Evolutionary conservation across 2,888 invertebrate genomes (phyloP).

Genomic region (Plagiodera versicolora): DNA sequence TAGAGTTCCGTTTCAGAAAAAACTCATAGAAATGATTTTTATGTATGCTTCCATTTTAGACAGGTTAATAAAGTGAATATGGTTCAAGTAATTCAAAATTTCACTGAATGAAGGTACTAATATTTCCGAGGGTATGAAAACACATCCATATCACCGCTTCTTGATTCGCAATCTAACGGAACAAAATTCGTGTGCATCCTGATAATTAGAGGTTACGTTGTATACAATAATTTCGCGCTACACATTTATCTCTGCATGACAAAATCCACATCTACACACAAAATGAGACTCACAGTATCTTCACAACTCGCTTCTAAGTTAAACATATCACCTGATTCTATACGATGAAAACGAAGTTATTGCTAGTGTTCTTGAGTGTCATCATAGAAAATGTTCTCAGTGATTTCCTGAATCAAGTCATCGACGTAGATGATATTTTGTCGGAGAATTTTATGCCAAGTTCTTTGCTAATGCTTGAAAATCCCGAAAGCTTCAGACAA

Average conservation of each 20-base stretch:
- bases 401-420: conserved; percentile 29
- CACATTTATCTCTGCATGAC: conserved; percentile 27
- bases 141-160: too few species aligned
- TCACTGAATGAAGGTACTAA: too few species aligned
- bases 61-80: too few species aligned
- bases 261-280: conserved; percentile 21
- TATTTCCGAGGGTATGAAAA: too few species aligned
- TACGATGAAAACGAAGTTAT: neutral
- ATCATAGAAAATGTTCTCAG: neutral
- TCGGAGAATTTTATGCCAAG: conserved; percentile 72
- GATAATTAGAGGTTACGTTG: conserved; percentile 30
- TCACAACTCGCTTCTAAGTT: neutral
- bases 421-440: conserved; percentile 68
- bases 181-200: conserved; percentile 6
- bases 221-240: conserved; percentile 30
- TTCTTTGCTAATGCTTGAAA: conserved; percentile 60
- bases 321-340: neutral
- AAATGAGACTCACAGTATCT: neutral
- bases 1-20: neutral
- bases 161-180: too few species aligned
- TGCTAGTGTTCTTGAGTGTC: conserved; percentile 6
- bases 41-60: too few species aligned
- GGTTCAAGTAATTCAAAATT: too few species aligned
- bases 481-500: conserved; percentile 44
- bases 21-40: too few species aligned